These are phyloP conservation scores for Microchirus variegatus DNA, from an alignment of 2,797 vertebrate species.

Conservation along the genomic window DNA sequence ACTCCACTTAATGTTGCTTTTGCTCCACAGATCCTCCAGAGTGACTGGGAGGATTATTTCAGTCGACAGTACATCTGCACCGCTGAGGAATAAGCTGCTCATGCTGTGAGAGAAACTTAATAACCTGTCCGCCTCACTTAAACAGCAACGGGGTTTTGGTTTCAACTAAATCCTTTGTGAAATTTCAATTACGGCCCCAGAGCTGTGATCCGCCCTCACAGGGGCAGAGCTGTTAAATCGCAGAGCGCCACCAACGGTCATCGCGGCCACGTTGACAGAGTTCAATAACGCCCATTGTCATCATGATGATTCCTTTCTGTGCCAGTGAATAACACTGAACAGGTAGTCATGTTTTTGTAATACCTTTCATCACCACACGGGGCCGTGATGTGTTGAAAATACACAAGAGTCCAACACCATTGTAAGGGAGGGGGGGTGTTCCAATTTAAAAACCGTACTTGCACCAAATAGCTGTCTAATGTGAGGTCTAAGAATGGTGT, in stretches of 20 bases:
- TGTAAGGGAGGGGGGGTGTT: not conserved
- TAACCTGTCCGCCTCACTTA: slow-evolving; percentile 72
- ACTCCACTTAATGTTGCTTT: slow-evolving; percentile 18
- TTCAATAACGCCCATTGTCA: slow-evolving; percentile 34
- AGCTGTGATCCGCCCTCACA: slow-evolving; percentile 47
- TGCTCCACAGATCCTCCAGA: slow-evolving; percentile 19
- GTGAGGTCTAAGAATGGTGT: slow-evolving; percentile 26
- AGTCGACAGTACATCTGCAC: slow-evolving; percentile 66
- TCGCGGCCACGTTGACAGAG: slow-evolving; percentile 21
- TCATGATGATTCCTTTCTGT: slow-evolving; percentile 55
- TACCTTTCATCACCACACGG: slow-evolving; percentile 41
- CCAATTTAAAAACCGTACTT: slow-evolving; percentile 30
- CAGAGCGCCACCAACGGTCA: slow-evolving; percentile 30
- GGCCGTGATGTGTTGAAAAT: slow-evolving; percentile 11
- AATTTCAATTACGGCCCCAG: slow-evolving; percentile 71
- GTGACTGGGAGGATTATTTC: slow-evolving; percentile 60
- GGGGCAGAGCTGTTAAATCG: slow-evolving; percentile 47
- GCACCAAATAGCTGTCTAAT: slow-evolving; percentile 17
- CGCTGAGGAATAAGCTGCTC: slow-evolving; percentile 61
- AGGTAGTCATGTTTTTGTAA: slow-evolving; percentile 56
- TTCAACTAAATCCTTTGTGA: slow-evolving; percentile 70
- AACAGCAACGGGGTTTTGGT: slow-evolving; percentile 49
- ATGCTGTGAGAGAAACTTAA: slow-evolving; percentile 68
- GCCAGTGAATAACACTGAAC: slow-evolving; percentile 13
- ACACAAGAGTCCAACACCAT: not conserved